phyloP scores from a whole-genome alignment of 1,140 invertebrate genomes.

The Drosophila burlai region DNA sequence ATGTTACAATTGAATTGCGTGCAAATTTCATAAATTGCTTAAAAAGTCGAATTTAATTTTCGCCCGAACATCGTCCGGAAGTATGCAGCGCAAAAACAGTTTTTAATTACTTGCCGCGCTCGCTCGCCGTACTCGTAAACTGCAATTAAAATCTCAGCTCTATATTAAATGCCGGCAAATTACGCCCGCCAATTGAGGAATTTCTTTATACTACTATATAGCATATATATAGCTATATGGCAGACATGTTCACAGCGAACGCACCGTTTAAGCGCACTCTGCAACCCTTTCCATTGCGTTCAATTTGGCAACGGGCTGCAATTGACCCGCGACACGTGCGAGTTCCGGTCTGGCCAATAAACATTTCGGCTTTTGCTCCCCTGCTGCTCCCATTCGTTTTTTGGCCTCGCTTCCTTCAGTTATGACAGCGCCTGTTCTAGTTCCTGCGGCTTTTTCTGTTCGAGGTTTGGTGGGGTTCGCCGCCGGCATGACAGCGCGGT shows the following conservation, averaged over 20 bases:
- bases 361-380: conserved; percentile 50
- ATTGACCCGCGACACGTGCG: conserved; percentile 23
- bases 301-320: conserved; percentile 40
- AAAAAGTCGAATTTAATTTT: conserved; percentile 74
- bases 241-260: background rate
- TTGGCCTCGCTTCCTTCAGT: conserved; percentile 49
- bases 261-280: conserved; percentile 45
- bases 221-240: background rate
- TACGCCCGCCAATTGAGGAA: conserved; percentile 54
- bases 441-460: conserved; percentile 12
- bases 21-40: conserved; percentile 79
- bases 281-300: conserved; percentile 30
- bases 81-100: conserved; percentile 40
- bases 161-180: conserved; percentile 65
- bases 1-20: conserved; percentile 72
- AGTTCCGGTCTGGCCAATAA: conserved; percentile 59
- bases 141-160: conserved; percentile 74
- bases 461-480: background rate
- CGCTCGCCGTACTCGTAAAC: conserved; percentile 47
- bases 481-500: conserved; percentile 15
- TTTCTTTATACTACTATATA: conserved; percentile 47
- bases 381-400: conserved; percentile 20
- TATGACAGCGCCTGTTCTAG: conserved; percentile 55
- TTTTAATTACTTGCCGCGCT: conserved; percentile 64
- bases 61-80: conserved; percentile 35